Evolutionary conservation across 2,797 vertebrate genomes (phyloP).

Genomic region (Sebastes glaucus): DNA sequence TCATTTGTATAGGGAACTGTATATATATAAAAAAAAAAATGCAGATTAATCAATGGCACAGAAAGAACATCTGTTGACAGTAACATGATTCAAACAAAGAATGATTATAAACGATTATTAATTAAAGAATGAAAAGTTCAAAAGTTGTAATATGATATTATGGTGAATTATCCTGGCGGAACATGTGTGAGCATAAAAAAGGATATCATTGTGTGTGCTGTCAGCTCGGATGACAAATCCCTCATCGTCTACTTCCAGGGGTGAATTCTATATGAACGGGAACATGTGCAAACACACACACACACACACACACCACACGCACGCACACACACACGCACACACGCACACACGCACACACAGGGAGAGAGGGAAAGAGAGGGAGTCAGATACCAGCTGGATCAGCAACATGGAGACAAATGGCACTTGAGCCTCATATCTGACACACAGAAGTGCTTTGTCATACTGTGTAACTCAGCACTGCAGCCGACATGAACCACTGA

Average conservation of each 20-base stretch:
- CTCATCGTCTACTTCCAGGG: conserved; percentile 93
- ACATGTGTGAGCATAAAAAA: conserved; percentile 51
- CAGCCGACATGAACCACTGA: background rate
- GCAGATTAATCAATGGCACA: background rate
- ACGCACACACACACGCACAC: background rate
- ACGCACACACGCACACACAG: background rate
- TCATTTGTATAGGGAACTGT: background rate
- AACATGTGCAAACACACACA: background rate
- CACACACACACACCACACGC: background rate
- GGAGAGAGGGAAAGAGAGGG: background rate
- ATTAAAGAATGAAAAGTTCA: background rate
- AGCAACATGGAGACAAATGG: conserved; percentile 31
- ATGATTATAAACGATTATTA: background rate
- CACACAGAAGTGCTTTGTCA: conserved; percentile 22
- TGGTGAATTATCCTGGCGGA: background rate
- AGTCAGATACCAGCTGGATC: conserved; percentile 32
- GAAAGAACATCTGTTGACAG: background rate
- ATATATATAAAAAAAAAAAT: too few species aligned
- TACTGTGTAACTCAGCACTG: background rate
- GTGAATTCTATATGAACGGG: conserved; percentile 82
- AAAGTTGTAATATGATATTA: background rate
- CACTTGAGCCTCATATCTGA: conserved; percentile 2
- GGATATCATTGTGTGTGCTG: conserved; percentile 88
- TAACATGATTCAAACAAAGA: background rate
- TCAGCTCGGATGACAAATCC: conserved; percentile 93